Evolutionary conservation across 2,888 invertebrate species (phyloP), one percentile per base, ranked within the genome.

Genomic region (Troides helena): DNA sequence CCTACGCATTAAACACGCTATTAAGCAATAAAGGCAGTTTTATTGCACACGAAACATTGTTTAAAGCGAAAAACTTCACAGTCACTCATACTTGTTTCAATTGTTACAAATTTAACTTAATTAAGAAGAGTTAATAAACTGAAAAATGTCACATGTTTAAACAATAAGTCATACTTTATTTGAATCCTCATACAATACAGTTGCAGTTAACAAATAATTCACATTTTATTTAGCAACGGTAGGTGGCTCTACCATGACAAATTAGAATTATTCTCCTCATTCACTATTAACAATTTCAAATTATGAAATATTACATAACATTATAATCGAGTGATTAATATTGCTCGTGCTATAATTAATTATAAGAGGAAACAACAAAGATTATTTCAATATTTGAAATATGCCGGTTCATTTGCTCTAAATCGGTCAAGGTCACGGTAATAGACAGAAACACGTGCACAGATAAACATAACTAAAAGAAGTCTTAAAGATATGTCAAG

Each of bases 401-500:
- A 23, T 23, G 12, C 12, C n/a, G 14, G 25, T 56, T 50, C 50
- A 62, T 43, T 62, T 23, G 39, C 10, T 67, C 60, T 67, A 70
- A 70, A 70, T 67, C 50, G 70, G 67, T 70, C 70, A 70, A 67
- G 70, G 70, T 0, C 64, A 36, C 57, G 64, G 43, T 64, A 61
- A 36, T 64, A 66, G 50, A 58, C 43, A 70, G 53, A 53, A 70
- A 60, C 67, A 70, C 66, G 70, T 70, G 69, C 56, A 63, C 23
- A 65, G 65, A 64, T 67, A 70, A 70, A 70, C 70, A 64, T 53
- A 70, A 70, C 67, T 63, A 63, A 67, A 23, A 17, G 36, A 46
- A 14, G 17, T 18, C 56, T 56, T 62, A 66, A 62, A 70, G 67
- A 69, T 69, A 69, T 46, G 30, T 58, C 62, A 62, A 53, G 63